Conservation (phyloP, 2,113 vertebrate genomes). For the Papio anubis region DNA sequence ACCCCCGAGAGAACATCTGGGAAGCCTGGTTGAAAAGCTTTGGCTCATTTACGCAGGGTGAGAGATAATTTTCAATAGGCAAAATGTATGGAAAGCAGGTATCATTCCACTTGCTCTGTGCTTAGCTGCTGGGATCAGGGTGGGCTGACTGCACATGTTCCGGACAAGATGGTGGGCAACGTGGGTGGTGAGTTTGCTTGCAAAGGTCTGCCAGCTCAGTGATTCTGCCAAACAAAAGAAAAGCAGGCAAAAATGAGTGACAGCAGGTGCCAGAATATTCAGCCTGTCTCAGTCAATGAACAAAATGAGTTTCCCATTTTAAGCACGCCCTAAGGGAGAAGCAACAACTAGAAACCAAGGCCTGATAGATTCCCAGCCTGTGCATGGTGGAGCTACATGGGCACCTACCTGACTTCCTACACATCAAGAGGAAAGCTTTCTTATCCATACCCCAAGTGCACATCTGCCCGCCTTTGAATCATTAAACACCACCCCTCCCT, state of each 20-base stretch:
- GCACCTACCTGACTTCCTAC: neutral
- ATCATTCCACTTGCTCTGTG: neutral
- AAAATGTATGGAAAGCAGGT: neutral
- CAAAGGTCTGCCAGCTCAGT: neutral
- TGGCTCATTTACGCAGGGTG: neutral
- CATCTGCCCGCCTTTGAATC: neutral
- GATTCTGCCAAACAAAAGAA: neutral
- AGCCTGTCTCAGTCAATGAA: neutral
- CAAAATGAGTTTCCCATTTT: neutral
- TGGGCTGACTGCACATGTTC: neutral
- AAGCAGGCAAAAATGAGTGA: neutral
- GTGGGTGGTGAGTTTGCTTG: neutral
- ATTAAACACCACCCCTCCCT: neutral
- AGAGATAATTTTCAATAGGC: neutral
- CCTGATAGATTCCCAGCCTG: neutral
- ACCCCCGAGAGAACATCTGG: constrained; percentile 20
- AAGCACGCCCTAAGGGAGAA: neutral
- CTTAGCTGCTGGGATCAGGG: neutral
- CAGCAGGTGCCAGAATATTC: neutral
- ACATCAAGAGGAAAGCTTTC: neutral
- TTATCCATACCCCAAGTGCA: neutral
- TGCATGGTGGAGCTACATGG: neutral
- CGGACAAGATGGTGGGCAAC: neutral
- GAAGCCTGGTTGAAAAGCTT: neutral
- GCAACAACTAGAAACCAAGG: neutral